Percentiles rank a stretch among this genome's conserved stretches.
phyloP scores from a whole-genome alignment of 2,888 invertebrate species.

The Chymomyza fuscimana region DNA sequence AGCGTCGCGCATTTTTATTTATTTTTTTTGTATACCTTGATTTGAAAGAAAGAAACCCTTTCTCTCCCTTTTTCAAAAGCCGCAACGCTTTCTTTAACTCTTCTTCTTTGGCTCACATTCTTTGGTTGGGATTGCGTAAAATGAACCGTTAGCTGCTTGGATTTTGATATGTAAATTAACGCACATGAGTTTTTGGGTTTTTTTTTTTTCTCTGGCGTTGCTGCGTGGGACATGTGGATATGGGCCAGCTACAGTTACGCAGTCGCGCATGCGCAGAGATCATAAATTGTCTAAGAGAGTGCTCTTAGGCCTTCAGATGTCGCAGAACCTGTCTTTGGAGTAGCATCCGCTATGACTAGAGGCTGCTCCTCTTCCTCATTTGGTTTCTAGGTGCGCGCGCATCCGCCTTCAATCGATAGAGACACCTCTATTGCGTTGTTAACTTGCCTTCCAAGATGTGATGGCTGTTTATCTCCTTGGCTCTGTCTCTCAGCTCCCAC shows the following conservation, averaged over 20 bases:
- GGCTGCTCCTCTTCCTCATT: constrained; percentile 66
- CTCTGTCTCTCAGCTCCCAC: constrained; percentile 58
- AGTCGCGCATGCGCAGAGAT: not conserved
- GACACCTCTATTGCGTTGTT: constrained; percentile 35
- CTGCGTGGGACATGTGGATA: constrained; percentile 61
- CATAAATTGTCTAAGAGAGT: not conserved
- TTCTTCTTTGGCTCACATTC: constrained; percentile 51
- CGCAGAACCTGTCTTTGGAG: constrained; percentile 37
- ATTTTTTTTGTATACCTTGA: constrained; percentile 42
- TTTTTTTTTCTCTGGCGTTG: not conserved
- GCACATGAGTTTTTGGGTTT: constrained; percentile 11
- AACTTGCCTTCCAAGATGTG: constrained; percentile 29
- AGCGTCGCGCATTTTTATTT: constrained; percentile 65
- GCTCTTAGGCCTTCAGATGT: not conserved
- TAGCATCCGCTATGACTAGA: constrained; percentile 58
- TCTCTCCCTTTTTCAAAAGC: constrained; percentile 43
- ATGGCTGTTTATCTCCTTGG: constrained; percentile 50
- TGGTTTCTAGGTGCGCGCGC: constrained; percentile 64
- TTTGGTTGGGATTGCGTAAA: constrained; percentile 66
- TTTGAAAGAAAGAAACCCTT: constrained; percentile 63
- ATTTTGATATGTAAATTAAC: constrained; percentile 63
- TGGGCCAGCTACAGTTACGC: constrained; percentile 19
- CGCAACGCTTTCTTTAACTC: constrained; percentile 1
- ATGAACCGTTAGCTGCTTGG: constrained; percentile 62
- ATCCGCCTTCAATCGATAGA: constrained; percentile 56